Evolutionary conservation across 2,888 invertebrate genomes (phyloP).

Genomic region (Papilio demoleus): DNA sequence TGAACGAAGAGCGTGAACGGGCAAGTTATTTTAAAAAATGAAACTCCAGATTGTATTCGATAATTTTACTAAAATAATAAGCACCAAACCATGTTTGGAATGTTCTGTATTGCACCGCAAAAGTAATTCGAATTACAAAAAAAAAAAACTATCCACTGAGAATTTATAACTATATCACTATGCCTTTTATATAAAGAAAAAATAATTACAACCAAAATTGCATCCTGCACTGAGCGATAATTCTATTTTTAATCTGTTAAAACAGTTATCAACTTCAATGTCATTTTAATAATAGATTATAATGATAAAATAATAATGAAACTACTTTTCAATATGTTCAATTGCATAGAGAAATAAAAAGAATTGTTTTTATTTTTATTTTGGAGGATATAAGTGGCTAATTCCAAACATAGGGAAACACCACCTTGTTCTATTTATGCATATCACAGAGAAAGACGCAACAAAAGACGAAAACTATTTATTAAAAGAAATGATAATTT

Average conservation of each 20-base stretch:
- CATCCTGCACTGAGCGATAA: constrained; percentile 44
- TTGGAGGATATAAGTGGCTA: constrained; percentile 77
- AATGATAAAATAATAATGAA: no score
- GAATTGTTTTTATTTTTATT: constrained; percentile 46
- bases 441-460: constrained; percentile 75
- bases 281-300: neutral
- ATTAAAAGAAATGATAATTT: constrained; percentile 67
- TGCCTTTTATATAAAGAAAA: constrained; percentile 61
- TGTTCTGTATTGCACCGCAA: constrained; percentile 81
- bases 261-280: neutral
- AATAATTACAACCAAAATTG: constrained; percentile 61
- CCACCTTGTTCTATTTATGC: constrained; percentile 72
- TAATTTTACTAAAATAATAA: constrained; percentile 78
- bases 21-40: constrained; percentile 70
- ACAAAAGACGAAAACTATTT: constrained; percentile 58
- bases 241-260: neutral
- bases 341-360: neutral
- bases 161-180: constrained; percentile 77
- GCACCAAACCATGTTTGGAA: constrained; percentile 83
- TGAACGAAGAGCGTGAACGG: constrained; percentile 58
- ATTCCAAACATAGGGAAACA: constrained; percentile 54
- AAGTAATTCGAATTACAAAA: constrained; percentile 65
- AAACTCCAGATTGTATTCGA: constrained; percentile 72
- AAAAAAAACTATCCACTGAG: constrained; percentile 71
- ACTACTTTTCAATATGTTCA: neutral